Conservation (phyloP, 1,140 invertebrate species). For the Rhynchophorus ferrugineus region DNA sequence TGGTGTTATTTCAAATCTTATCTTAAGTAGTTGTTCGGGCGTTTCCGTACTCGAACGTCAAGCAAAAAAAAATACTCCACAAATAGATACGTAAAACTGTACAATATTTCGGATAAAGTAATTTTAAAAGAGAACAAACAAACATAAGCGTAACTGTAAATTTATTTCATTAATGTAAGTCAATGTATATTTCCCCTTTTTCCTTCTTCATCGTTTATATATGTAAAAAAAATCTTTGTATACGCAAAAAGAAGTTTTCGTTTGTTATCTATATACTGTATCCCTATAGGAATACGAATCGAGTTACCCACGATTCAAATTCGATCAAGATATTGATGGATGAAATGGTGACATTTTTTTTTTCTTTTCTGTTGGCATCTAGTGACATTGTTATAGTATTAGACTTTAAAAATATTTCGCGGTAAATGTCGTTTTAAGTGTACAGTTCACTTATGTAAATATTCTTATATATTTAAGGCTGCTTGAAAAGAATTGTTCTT, state of each 20-base stretch:
- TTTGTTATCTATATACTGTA: too few species aligned
- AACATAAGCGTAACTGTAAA: too few species aligned
- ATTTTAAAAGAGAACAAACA: slow-evolving; percentile 22
- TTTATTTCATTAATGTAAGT: slow-evolving; percentile 19
- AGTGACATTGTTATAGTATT: background rate
- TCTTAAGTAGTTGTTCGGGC: slow-evolving; percentile 23
- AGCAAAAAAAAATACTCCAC: slow-evolving; percentile 8
- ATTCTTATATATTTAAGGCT: background rate
- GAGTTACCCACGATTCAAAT: too few species aligned
- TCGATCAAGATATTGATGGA: background rate
- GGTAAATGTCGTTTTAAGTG: slow-evolving; percentile 1
- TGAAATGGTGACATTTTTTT: background rate
- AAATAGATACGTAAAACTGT: slow-evolving; percentile 40
- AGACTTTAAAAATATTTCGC: background rate
- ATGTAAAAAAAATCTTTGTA: too few species aligned
- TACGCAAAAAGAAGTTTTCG: too few species aligned
- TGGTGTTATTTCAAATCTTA: slow-evolving; percentile 32
- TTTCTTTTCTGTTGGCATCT: background rate
- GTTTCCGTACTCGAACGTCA: background rate
- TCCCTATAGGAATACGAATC: too few species aligned
- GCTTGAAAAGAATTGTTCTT: background rate
- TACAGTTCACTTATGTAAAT: slow-evolving; percentile 7
- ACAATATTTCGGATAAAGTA: slow-evolving; percentile 38
- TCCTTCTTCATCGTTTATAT: slow-evolving; percentile 23
- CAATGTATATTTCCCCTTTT: slow-evolving; percentile 12